phyloP scores from a whole-genome alignment of 2,888 invertebrate species.

The Empis stercorea region DNA sequence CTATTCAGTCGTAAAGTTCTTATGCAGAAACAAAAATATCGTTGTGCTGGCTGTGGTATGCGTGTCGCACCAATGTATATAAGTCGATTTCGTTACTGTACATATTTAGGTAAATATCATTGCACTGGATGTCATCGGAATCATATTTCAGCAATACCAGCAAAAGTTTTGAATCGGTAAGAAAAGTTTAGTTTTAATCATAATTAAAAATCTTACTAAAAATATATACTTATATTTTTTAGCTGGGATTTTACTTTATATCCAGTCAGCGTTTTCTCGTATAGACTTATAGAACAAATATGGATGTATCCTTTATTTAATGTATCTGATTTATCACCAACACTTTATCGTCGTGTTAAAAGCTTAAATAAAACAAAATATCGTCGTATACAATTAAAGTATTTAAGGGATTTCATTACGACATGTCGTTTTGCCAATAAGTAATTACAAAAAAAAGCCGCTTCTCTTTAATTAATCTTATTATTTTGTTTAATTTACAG shows the following conservation, averaged over 20 bases:
- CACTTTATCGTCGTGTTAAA: conserved; percentile 49
- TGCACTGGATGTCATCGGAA: conserved; percentile 78
- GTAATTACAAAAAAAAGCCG: conserved; percentile 36
- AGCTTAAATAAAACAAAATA: conserved; percentile 46
- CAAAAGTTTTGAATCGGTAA: conserved; percentile 41
- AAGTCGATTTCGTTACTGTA: conserved; percentile 64
- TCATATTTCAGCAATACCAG: conserved; percentile 57
- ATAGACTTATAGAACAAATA: conserved; percentile 62
- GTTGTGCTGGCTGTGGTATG: conserved; percentile 78
- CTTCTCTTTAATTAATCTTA: too few species aligned
- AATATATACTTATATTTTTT: conserved; percentile 2
- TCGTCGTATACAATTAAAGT: conserved; percentile 52
- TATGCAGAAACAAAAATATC: conserved; percentile 59
- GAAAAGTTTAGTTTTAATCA: not conserved
- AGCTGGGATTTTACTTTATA: conserved; percentile 45
- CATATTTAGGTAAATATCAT: conserved; percentile 72
- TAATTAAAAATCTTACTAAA: not conserved
- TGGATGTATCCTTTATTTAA: conserved; percentile 64
- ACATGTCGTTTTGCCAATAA: conserved; percentile 53
- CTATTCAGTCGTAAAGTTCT: conserved; percentile 48
- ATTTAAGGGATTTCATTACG: conserved; percentile 55
- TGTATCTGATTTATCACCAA: conserved; percentile 55
- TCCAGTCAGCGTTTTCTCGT: conserved; percentile 71
- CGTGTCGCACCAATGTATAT: conserved; percentile 59
- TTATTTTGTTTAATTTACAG: conserved; percentile 14